Evolutionary conservation across 2,888 invertebrate species (phyloP).

Genomic region (Agrochola circellaris): DNA sequence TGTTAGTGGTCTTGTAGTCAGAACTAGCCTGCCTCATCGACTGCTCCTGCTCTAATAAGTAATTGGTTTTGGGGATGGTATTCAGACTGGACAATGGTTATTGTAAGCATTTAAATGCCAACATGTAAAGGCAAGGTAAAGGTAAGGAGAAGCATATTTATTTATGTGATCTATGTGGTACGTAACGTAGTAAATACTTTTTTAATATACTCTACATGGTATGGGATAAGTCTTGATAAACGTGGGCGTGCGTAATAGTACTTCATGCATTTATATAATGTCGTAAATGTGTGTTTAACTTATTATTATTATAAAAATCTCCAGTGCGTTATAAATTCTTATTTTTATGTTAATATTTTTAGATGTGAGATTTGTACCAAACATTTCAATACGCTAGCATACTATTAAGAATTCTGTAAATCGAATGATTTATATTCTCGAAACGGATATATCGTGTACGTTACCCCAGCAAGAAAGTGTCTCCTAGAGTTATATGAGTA

Average conservation of each 20-base stretch:
- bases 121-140: neutral
- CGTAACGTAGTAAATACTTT: constrained; percentile 10
- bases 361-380: neutral
- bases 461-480: no score
- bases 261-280: neutral
- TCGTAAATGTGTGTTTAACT: neutral
- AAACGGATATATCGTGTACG: no score
- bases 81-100: constrained; percentile 1
- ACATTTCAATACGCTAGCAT: neutral
- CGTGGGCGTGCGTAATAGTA: constrained; percentile 17
- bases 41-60: neutral
- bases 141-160: constrained; percentile 5
- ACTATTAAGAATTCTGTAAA: neutral
- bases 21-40: neutral
- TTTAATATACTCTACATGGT: constrained; percentile 21
- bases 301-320: neutral
- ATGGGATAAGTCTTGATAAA: constrained; percentile 8
- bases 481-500: no score
- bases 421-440: neutral
- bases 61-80: constrained; percentile 7
- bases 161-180: constrained; percentile 21
- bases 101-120: constrained; percentile 28
- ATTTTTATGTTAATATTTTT: neutral
- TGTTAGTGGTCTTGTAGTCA: neutral
- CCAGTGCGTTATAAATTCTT: neutral